Evolutionary conservation across 2,888 invertebrate genomes (phyloP).

Genomic region (Drosophila sordidapex): DNA sequence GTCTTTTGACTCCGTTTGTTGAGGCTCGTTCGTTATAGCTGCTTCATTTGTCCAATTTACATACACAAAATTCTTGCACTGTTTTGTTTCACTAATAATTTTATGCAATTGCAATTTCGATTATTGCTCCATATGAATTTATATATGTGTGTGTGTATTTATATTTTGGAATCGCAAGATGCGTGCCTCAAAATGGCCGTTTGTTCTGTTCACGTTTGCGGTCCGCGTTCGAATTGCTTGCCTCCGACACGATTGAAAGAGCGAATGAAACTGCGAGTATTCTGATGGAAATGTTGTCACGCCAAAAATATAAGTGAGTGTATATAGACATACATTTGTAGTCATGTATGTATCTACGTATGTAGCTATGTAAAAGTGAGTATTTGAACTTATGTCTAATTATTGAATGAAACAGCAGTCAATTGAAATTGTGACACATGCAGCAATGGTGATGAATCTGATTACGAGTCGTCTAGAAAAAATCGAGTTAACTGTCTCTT

Average conservation of each 20-base stretch:
- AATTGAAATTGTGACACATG: constrained; percentile 10
- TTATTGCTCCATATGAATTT: constrained; percentile 20
- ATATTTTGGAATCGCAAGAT: constrained; percentile 52
- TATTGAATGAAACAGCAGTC: constrained; percentile 28
- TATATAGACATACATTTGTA: background rate
- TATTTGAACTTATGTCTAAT: constrained; percentile 22
- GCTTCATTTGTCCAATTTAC: constrained; percentile 37
- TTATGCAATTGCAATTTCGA: constrained; percentile 56
- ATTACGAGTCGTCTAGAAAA: constrained; percentile 2
- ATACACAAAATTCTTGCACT: constrained; percentile 36
- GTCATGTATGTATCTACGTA: constrained; percentile 1
- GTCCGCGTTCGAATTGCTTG: constrained; percentile 4
- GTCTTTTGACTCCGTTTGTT: constrained; percentile 11
- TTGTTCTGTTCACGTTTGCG: constrained; percentile 36
- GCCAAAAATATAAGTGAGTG: constrained; percentile 27
- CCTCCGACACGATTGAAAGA: constrained; percentile 50
- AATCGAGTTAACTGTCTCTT: constrained; percentile 3
- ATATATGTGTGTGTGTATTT: constrained; percentile 10
- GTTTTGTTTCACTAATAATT: constrained; percentile 48
- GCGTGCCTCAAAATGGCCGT: constrained; percentile 52
- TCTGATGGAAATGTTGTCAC: constrained; percentile 35
- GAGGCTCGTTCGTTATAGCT: constrained; percentile 10
- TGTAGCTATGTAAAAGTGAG: constrained; percentile 15
- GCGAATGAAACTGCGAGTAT: constrained; percentile 48
- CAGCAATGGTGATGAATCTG: constrained; percentile 14